phyloP scores from a whole-genome alignment of 2,888 invertebrate species.

The Drosophila mayaguana region DNA sequence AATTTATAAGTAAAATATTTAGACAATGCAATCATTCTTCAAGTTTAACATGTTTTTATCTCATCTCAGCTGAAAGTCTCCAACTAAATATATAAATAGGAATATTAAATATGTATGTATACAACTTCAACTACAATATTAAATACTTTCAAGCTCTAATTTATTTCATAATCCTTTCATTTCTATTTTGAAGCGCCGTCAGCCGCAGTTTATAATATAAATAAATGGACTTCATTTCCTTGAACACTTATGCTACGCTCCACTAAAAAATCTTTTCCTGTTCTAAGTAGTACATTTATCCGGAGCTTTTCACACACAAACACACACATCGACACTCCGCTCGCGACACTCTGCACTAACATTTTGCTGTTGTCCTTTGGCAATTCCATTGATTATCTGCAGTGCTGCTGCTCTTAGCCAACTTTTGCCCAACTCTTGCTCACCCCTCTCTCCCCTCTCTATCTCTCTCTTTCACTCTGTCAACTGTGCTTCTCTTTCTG shows the following conservation, averaged over 20 bases:
- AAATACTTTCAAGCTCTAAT: neutral
- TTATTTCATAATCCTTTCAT: neutral
- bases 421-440: neutral
- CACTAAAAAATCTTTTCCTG: neutral
- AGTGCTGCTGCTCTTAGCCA: constrained; percentile 4
- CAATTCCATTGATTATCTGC: constrained; percentile 48
- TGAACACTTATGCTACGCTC: neutral
- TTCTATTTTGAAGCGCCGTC: neutral
- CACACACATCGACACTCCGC: neutral
- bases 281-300: constrained; percentile 4
- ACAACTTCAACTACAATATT: neutral
- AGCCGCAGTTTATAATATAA: neutral
- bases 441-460: neutral
- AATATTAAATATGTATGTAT: too few species aligned
- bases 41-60: too few species aligned
- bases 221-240: constrained; percentile 5
- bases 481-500: neutral
- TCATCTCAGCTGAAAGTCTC: too few species aligned
- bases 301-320: constrained; percentile 6
- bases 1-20: too few species aligned
- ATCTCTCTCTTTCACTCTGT: neutral
- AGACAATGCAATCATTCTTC: too few species aligned
- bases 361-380: constrained; percentile 31
- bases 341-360: constrained; percentile 24
- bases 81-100: too few species aligned